Evolutionary conservation across 2,113 vertebrate species (phyloP).

Genomic region (Ceratotherium simum): DNA sequence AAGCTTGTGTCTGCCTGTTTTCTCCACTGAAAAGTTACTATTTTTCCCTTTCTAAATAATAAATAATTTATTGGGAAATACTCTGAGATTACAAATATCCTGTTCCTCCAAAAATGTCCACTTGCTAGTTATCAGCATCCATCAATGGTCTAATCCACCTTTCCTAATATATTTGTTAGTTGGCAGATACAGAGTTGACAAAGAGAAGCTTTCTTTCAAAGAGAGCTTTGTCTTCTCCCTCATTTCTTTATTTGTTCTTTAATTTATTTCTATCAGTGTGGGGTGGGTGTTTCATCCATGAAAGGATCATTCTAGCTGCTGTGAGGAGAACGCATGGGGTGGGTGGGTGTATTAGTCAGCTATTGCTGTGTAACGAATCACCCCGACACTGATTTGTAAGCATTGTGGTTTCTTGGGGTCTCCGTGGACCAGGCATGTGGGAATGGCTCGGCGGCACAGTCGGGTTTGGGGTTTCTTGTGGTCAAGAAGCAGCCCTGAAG

Average conservation of each 20-base stretch:
- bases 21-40: background rate
- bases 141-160: accelerated
- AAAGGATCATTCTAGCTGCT: background rate
- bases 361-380: background rate
- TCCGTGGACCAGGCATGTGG: background rate
- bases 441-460: background rate
- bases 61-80: background rate
- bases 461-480: background rate
- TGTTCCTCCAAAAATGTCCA: background rate
- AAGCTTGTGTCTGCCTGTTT: background rate
- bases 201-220: background rate
- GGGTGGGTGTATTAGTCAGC: too few relatives aligned
- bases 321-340: background rate
- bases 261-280: background rate
- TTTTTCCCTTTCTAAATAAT: background rate
- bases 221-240: background rate
- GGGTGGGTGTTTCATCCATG: background rate
- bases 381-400: too few relatives aligned
- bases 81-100: background rate
- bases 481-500: background rate
- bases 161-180: too few relatives aligned
- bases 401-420: background rate
- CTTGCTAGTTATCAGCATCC: background rate
- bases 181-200: background rate
- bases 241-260: background rate